These are phyloP conservation scores for Crocallis elinguaria DNA, from an alignment of 2,888 invertebrate species.

Conservation along the genomic window DNA sequence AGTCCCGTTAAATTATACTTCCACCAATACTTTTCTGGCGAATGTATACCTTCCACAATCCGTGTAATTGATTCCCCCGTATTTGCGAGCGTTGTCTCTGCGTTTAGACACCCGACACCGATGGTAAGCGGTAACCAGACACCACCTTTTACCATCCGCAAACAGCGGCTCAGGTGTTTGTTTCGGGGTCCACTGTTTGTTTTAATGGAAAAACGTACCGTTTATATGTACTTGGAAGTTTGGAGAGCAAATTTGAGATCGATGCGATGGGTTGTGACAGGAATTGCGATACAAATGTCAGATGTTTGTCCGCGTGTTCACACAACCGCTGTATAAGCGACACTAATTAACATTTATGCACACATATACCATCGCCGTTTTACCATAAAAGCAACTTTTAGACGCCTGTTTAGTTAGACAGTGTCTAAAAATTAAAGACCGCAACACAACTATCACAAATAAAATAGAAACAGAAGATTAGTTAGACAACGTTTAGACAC, in stretches of 20 bases:
- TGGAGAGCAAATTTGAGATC: background rate
- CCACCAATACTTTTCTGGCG: background rate
- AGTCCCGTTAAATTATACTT: too few relatives aligned
- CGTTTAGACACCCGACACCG: conserved; percentile 38
- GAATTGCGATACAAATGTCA: too few relatives aligned
- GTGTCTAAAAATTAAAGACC: too few relatives aligned
- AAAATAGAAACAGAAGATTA: too few relatives aligned
- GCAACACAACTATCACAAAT: too few relatives aligned
- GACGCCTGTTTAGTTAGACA: too few relatives aligned
- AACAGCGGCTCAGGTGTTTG: conserved; percentile 59
- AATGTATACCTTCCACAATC: background rate
- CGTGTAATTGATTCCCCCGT: conserved; percentile 28
- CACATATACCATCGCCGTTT: too few relatives aligned
- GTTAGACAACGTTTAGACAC: too few relatives aligned
- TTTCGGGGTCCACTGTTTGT: conserved; percentile 34
- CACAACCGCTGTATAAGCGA: too few relatives aligned
- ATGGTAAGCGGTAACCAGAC: conserved; percentile 48
- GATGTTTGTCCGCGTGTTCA: too few relatives aligned
- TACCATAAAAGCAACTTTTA: too few relatives aligned
- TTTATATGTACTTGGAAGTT: conserved; percentile 16
- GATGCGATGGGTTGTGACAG: background rate
- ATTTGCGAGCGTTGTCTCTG: conserved; percentile 28
- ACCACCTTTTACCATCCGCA: conserved; percentile 58
- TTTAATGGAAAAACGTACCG: conserved; percentile 28
- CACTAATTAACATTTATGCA: too few relatives aligned